Evolutionary conservation across 1,140 invertebrate genomes (phyloP).

Genomic region (Paraescarpia echinospica): DNA sequence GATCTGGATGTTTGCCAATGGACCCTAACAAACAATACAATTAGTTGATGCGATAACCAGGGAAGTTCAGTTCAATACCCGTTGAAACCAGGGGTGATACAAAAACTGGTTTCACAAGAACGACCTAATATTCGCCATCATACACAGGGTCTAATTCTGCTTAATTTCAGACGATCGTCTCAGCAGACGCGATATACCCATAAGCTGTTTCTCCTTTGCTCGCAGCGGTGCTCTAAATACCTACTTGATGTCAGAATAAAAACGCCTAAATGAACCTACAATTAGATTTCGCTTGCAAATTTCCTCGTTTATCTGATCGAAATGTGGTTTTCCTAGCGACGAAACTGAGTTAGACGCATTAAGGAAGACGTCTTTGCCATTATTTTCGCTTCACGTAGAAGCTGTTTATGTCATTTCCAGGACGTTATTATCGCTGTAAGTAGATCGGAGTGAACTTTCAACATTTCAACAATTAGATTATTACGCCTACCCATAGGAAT

Average conservation of each 20-base stretch:
- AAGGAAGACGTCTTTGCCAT: background rate
- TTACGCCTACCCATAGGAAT: background rate
- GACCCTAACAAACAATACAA: background rate
- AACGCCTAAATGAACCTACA: background rate
- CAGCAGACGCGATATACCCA: background rate
- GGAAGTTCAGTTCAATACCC: background rate
- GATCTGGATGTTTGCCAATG: background rate
- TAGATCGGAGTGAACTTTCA: background rate
- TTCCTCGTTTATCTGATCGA: background rate
- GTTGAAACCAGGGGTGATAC: background rate
- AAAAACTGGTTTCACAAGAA: background rate
- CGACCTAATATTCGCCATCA: background rate
- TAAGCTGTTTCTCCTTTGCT: background rate
- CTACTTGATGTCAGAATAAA: background rate
- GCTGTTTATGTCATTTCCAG: background rate
- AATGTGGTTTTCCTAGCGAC: background rate
- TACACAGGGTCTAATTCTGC: background rate
- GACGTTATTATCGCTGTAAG: background rate
- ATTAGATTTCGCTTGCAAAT: background rate
- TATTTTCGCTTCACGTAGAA: background rate
- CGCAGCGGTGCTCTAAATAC: background rate
- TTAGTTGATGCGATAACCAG: background rate
- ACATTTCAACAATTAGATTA: background rate
- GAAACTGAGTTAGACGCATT: background rate
- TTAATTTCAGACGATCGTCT: background rate